Percentiles rank a stretch among this genome's conserved stretches.
phyloP scores from a whole-genome alignment of 64 coral and sea anemone genomes.

The Actinia equina region DNA sequence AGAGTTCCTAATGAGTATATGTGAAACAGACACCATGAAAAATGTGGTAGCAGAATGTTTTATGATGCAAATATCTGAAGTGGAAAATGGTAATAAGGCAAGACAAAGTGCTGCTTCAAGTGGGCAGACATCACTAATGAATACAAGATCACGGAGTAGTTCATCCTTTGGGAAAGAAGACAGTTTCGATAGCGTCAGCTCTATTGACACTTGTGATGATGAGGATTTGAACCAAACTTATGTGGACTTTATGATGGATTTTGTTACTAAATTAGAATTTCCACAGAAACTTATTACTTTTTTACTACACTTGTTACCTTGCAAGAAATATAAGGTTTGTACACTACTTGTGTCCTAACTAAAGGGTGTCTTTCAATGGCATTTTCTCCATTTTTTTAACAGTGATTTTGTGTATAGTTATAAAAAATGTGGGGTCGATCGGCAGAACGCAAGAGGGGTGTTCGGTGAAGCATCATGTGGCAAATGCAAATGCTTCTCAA shows the following conservation, averaged over 20 bases:
- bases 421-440: too few relatives aligned
- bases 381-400: too few relatives aligned
- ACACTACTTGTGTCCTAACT: neutral
- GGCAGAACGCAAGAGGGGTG: too few relatives aligned
- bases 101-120: neutral
- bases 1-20: conserved; percentile 82
- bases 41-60: conserved; percentile 73
- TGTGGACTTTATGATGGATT: conserved; percentile 90
- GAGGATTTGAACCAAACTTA: conserved; percentile 65
- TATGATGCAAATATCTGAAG: conserved; percentile 46
- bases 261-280: conserved; percentile 95
- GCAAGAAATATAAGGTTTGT: conserved; percentile 71
- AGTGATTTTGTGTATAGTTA: too few relatives aligned
- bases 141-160: neutral
- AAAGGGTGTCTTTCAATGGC: too few relatives aligned
- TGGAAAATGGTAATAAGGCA: neutral
- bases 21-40: conserved; percentile 84
- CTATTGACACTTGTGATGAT: conserved; percentile 65
- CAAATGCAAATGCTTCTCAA: too few relatives aligned
- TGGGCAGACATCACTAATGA: neutral
- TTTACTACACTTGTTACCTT: conserved; percentile 92
- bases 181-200: conserved; percentile 44
- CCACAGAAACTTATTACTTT: conserved; percentile 98
- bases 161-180: conserved; percentile 25
- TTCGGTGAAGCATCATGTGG: too few relatives aligned